Evolutionary conservation across 64 coral and sea anemone genomes (phyloP).

Genomic region (Stylophora pistillata): DNA sequence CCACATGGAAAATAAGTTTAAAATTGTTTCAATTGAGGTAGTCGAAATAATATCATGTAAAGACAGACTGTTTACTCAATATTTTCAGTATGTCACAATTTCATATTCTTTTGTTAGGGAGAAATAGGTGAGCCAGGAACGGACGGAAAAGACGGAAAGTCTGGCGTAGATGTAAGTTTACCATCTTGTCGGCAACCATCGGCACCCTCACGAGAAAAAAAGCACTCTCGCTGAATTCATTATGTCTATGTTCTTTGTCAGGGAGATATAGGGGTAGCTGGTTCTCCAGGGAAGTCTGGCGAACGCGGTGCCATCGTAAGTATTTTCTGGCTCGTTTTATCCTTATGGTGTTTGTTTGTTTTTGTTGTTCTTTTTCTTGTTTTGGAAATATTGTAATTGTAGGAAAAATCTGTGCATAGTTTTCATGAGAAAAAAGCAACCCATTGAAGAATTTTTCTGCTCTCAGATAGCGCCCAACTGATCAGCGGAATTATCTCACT

Average conservation of each 20-base stretch:
- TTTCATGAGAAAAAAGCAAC: neutral
- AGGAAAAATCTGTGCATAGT: too few relatives aligned
- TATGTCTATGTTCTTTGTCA: neutral
- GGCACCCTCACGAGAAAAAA: neutral
- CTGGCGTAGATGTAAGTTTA: constrained; percentile 40
- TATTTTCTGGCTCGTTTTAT: neutral
- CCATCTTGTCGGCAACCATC: neutral
- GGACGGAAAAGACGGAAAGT: constrained; percentile 28
- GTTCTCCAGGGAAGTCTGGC: neutral
- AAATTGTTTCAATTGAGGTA: too few relatives aligned
- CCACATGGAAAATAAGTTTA: too few relatives aligned
- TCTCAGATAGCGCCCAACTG: too few relatives aligned
- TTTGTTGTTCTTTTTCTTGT: neutral
- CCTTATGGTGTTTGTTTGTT: too few relatives aligned
- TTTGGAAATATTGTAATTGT: too few relatives aligned
- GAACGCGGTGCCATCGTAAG: constrained; percentile 8
- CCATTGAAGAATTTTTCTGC: too few relatives aligned
- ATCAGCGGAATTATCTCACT: too few relatives aligned
- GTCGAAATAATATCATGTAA: too few relatives aligned
- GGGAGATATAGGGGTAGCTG: neutral
- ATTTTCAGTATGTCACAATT: neutral
- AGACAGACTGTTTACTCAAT: too few relatives aligned
- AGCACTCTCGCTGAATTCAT: neutral
- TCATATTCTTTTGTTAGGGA: neutral
- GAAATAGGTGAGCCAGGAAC: constrained; percentile 27